Conservation (phyloP, 2,113 vertebrate genomes). For the Turdus rufiventris region DNA sequence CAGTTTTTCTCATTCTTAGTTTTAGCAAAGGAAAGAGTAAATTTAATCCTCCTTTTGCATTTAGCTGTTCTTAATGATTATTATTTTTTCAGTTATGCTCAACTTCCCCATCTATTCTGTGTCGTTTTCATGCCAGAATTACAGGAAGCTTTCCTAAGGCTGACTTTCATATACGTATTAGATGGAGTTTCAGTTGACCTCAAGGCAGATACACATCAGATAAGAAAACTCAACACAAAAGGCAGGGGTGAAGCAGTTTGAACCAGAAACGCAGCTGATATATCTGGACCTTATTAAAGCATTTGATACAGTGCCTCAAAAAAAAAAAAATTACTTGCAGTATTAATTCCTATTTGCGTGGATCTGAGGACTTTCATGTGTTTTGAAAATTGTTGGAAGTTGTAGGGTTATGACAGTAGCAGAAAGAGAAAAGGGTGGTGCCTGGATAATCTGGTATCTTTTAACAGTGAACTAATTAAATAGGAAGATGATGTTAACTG, state of each 20-base stretch:
- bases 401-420: background rate
- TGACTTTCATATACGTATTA: background rate
- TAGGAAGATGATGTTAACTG: background rate
- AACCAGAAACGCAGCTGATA: background rate
- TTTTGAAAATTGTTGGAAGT: background rate
- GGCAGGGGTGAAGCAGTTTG: background rate
- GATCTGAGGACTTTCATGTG: background rate
- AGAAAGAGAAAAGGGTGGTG: background rate
- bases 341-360: background rate
- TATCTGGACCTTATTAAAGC: constrained; percentile 32
- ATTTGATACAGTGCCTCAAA: constrained; percentile 8
- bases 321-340: background rate
- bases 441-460: background rate
- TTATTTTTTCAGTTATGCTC: background rate
- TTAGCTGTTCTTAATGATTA: background rate
- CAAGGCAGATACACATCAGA: constrained; percentile 30
- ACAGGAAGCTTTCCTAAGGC: constrained; percentile 9
- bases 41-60: background rate
- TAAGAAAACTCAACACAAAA: constrained; percentile 2
- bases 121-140: background rate
- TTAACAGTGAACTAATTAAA: background rate
- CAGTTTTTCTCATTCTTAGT: background rate
- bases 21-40: background rate
- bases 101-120: background rate
- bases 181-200: constrained; percentile 33